These are phyloP conservation scores for Phataginus tricuspis DNA, from an alignment of 2,797 vertebrate genomes.

Conservation along the genomic window DNA sequence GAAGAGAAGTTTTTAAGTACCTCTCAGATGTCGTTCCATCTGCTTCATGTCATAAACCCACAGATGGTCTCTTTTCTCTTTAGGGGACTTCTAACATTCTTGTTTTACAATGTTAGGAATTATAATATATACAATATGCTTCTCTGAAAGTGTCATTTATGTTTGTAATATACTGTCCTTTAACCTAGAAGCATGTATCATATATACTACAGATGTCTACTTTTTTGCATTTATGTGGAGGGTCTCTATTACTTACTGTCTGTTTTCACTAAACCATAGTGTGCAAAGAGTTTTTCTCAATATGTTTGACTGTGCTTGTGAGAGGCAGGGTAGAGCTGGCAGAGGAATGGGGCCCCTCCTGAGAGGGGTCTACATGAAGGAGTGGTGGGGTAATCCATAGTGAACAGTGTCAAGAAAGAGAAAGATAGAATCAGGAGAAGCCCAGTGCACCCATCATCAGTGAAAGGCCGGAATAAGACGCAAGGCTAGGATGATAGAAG, in stretches of 20 bases:
- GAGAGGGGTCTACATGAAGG: neutral
- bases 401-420: neutral
- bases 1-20: neutral
- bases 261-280: conserved; percentile 28
- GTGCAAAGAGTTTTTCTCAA: neutral
- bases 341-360: neutral
- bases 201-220: conserved; percentile 48
- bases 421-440: neutral
- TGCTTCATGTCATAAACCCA: conserved; percentile 56
- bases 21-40: conserved; percentile 43
- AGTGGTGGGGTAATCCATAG: neutral
- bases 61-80: conserved; percentile 63
- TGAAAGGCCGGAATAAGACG: neutral
- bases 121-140: conserved; percentile 68
- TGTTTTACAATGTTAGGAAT: conserved; percentile 72
- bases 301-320: neutral
- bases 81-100: conserved; percentile 58
- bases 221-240: conserved; percentile 44
- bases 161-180: conserved; percentile 70
- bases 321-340: neutral
- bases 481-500: neutral
- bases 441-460: neutral
- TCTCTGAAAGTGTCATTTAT: conserved; percentile 67
- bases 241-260: conserved; percentile 34
- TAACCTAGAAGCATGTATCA: conserved; percentile 62